Conservation (phyloP, 2,888 invertebrate genomes). For the Tuberolachnus salignus region DNA sequence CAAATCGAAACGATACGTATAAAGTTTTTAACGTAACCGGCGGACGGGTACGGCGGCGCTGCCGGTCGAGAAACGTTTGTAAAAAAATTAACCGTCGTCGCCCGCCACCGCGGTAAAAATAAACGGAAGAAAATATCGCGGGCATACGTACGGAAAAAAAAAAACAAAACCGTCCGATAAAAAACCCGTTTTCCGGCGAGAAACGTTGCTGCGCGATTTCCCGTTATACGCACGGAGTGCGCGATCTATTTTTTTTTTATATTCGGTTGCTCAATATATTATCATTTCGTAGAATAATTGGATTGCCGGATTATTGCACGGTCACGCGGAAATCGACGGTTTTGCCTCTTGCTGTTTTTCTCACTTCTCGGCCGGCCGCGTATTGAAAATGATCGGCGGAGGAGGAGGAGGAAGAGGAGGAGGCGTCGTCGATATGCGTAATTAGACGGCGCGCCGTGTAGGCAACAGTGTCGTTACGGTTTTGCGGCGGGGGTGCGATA, state of each 20-base stretch:
- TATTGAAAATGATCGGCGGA: conserved; percentile 42
- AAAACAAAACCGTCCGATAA: background rate
- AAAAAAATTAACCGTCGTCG: no score
- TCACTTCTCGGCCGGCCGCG: no score
- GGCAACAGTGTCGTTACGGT: conserved; percentile 44
- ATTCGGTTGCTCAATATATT: background rate
- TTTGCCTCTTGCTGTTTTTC: background rate
- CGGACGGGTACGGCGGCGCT: no score
- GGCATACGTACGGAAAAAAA: background rate
- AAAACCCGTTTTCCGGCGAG: conserved; percentile 1
- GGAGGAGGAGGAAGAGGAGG: conserved; percentile 49
- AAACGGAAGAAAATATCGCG: background rate
- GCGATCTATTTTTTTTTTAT: background rate
- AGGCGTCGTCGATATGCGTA: conserved; percentile 54
- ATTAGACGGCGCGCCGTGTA: conserved; percentile 49
- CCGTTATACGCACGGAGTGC: background rate
- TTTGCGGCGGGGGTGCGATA: background rate
- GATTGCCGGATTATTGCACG: conserved; percentile 8
- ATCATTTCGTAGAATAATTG: no score
- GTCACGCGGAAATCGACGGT: conserved; percentile 7
- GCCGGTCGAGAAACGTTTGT: no score
- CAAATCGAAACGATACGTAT: no score
- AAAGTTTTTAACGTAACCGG: no score
- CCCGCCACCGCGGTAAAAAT: background rate
- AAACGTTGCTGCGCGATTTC: background rate